These are phyloP conservation scores for Aphyosemion australe DNA, from an alignment of 2,113 vertebrate species.

Conservation along the genomic window DNA sequence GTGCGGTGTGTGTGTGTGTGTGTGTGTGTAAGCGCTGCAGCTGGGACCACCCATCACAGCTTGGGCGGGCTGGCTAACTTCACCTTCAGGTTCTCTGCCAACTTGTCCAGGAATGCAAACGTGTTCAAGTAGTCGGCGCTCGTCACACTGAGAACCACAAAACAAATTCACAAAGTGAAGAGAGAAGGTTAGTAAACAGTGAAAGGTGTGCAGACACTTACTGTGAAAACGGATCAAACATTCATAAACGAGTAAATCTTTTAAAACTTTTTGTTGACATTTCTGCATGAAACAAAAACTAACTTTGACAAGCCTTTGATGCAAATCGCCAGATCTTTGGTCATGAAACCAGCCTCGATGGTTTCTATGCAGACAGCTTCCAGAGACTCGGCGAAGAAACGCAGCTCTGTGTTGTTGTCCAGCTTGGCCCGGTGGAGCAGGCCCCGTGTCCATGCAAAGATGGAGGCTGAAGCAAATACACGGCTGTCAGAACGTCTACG, in stretches of 20 bases:
- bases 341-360: constrained; percentile 97
- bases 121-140: constrained; percentile 95
- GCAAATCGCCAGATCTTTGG: constrained; percentile 96
- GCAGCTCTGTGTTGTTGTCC: constrained; percentile 87
- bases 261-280: background rate
- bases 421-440: constrained; percentile 92
- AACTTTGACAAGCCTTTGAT: constrained; percentile 94
- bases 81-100: constrained; percentile 90
- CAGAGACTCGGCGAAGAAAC: constrained; percentile 85
- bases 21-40: constrained; percentile 6
- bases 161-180: constrained; percentile 4
- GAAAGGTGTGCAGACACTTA: too few relatives aligned
- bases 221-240: background rate
- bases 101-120: constrained; percentile 97
- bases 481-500: background rate
- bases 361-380: constrained; percentile 96
- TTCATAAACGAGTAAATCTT: background rate
- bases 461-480: constrained; percentile 83
- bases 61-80: constrained; percentile 86
- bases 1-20: constrained; percentile 15
- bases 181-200: background rate
- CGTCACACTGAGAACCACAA: constrained; percentile 77
- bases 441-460: constrained; percentile 97
- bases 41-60: constrained; percentile 75
- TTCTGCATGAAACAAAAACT: constrained; percentile 49